phyloP scores from a whole-genome alignment of 2,888 invertebrate species.

The Antitype chi region DNA sequence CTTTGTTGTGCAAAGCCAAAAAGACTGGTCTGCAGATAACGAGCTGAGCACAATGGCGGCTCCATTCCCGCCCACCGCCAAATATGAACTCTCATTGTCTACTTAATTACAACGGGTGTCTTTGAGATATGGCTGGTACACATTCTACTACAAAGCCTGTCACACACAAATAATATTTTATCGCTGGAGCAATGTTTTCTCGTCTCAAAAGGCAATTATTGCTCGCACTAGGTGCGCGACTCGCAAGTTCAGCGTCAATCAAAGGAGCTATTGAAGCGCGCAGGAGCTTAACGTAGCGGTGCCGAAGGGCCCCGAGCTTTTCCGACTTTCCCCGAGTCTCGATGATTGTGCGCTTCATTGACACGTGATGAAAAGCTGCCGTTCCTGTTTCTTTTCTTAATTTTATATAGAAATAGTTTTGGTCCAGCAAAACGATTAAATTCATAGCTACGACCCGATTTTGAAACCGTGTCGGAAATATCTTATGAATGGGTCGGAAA shows the following conservation, averaged over 20 bases:
- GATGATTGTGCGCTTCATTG: constrained; percentile 30
- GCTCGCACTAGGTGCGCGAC: constrained; percentile 54
- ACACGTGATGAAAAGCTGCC: constrained; percentile 19
- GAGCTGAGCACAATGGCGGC: constrained; percentile 81
- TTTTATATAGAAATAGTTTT: constrained; percentile 9
- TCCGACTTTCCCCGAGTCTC: constrained; percentile 8
- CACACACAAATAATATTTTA: constrained; percentile 88
- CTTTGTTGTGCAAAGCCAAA: constrained; percentile 85
- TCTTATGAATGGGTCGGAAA: constrained; percentile 5
- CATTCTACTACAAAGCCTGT: constrained; percentile 84
- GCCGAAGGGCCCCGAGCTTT: constrained; percentile 7
- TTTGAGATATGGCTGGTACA: constrained; percentile 86
- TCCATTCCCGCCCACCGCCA: constrained; percentile 79
- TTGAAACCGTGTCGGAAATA: background rate
- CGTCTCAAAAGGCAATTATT: constrained; percentile 79
- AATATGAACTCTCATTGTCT: constrained; percentile 89
- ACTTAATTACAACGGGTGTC: constrained; percentile 89
- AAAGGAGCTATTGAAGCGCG: constrained; percentile 63
- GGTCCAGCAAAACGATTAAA: background rate
- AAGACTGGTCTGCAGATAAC: constrained; percentile 87
- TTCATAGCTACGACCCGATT: background rate
- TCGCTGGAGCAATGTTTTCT: constrained; percentile 79
- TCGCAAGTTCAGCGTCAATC: constrained; percentile 67
- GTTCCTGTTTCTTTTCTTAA: background rate
- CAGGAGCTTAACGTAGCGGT: constrained; percentile 26